Percentiles rank a stretch among this genome's conserved stretches.
phyloP scores from a whole-genome alignment of 2,888 invertebrate genomes.

The Drosophila rubida region DNA sequence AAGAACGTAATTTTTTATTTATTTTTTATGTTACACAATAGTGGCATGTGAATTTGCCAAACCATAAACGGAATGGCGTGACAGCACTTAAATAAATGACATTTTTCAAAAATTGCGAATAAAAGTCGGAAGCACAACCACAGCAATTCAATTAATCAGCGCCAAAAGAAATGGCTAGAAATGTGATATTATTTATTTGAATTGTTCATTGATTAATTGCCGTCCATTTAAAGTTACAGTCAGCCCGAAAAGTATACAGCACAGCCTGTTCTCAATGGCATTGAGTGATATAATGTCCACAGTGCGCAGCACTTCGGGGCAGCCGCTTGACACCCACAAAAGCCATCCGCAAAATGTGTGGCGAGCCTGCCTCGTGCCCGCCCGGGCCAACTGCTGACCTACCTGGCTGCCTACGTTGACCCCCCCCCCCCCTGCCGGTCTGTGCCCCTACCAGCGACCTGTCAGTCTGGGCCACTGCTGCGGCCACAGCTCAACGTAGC shows the following conservation, averaged over 20 bases:
- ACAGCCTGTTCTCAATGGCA: slow-evolving; percentile 10
- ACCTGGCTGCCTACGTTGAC: slow-evolving; percentile 7
- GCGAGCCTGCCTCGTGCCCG: slow-evolving; percentile 15
- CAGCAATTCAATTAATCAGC: slow-evolving; percentile 12
- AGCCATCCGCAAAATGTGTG: slow-evolving; percentile 48
- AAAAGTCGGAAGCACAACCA: slow-evolving; percentile 6
- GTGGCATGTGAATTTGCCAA: background rate
- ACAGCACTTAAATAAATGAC: slow-evolving; percentile 10
- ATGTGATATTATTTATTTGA: slow-evolving; percentile 9
- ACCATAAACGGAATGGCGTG: background rate
- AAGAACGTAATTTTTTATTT: background rate
- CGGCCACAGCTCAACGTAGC: slow-evolving; percentile 31
- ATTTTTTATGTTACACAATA: background rate
- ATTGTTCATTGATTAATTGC: slow-evolving; percentile 44
- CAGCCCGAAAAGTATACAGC: slow-evolving; percentile 5
- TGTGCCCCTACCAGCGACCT: slow-evolving; percentile 6
- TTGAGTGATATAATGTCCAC: slow-evolving; percentile 48
- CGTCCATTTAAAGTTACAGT: background rate
- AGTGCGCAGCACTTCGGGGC: slow-evolving; percentile 21
- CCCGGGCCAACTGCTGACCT: background rate
- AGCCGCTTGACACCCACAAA: slow-evolving; percentile 34
- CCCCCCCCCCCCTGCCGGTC: background rate
- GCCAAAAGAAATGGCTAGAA: slow-evolving; percentile 4
- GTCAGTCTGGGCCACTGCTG: slow-evolving; percentile 10
- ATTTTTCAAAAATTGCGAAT: slow-evolving; percentile 1